phyloP scores from a whole-genome alignment of 2,797 vertebrate species.

The Arrhamphus sclerolepis region DNA sequence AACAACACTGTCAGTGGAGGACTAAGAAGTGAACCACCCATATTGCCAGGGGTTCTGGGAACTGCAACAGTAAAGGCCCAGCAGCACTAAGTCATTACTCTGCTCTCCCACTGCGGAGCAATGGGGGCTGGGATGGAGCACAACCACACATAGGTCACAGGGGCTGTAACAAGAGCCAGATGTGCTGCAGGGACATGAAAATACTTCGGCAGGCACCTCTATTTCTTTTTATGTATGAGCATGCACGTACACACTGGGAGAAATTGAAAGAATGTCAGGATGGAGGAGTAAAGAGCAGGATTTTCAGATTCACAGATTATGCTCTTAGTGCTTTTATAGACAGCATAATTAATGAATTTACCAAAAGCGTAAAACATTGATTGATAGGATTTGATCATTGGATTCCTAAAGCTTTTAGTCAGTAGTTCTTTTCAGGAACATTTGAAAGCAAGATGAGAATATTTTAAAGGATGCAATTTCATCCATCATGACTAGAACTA shows the following conservation, averaged over 20 bases:
- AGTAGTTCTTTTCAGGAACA: too few species aligned
- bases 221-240: conserved; percentile 40
- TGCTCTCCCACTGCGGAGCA: conserved; percentile 58
- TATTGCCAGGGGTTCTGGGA: conserved; percentile 61
- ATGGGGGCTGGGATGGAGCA: conserved; percentile 65
- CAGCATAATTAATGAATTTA: conserved; percentile 3
- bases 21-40: conserved; percentile 64
- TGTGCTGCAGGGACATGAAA: conserved; percentile 72
- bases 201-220: conserved; percentile 56
- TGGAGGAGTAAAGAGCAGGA: conserved; percentile 31
- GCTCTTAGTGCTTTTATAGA: conserved; percentile 11
- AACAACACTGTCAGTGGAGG: conserved; percentile 53
- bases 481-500: conserved; percentile 20
- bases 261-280: conserved; percentile 62
- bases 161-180: conserved; percentile 81
- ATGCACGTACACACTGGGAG: neutral
- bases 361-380: neutral
- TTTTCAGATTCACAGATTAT: conserved; percentile 3
- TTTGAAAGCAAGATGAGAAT: too few species aligned
- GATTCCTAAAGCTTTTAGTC: too few species aligned
- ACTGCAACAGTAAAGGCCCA: conserved; percentile 52
- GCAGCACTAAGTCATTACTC: conserved; percentile 62
- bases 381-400: too few species aligned
- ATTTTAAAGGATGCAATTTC: too few species aligned
- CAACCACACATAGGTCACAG: conserved; percentile 73